Percentiles rank a stretch among this genome's conserved stretches.
Evolutionary conservation across 2,113 vertebrate species (phyloP).

Genomic region (Chaetorhynchus papuensis): DNA sequence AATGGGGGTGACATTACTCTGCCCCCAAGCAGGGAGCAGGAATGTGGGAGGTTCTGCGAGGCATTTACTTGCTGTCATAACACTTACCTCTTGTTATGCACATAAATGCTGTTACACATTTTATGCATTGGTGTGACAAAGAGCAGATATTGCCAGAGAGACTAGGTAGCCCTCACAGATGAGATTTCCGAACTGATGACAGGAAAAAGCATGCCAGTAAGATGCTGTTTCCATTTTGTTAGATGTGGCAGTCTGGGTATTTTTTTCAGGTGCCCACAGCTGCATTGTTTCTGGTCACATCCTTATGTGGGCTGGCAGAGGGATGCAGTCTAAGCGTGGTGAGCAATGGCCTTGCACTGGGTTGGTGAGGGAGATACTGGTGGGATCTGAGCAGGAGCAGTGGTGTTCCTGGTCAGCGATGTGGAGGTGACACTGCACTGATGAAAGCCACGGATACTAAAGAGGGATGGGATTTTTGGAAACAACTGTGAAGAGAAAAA

Average conservation of each 20-base stretch:
- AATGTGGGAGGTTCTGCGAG: rapidly evolving
- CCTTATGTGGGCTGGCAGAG: not conserved
- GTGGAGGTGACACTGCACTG: not conserved
- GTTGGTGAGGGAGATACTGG: not conserved
- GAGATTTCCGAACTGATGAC: not conserved
- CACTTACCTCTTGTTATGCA: not conserved
- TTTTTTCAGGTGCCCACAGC: not conserved
- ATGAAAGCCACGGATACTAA: not conserved
- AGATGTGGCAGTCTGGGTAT: not conserved
- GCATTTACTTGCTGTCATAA: not conserved
- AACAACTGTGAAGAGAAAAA: not conserved
- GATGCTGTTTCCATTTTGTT: not conserved
- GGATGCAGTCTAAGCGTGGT: rapidly evolving
- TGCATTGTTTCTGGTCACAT: not conserved
- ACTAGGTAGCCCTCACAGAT: not conserved
- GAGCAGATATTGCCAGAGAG: not conserved
- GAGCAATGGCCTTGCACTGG: not conserved
- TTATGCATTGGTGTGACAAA: not conserved
- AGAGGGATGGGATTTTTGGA: not conserved
- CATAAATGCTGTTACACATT: not conserved
- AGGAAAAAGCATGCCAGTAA: not conserved
- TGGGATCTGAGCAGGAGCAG: not conserved
- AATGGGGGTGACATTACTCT: not conserved
- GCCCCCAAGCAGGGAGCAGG: not conserved
- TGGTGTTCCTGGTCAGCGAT: rapidly evolving